phyloP scores from a whole-genome alignment of 2,888 invertebrate genomes.

The Cryptus armator region DNA sequence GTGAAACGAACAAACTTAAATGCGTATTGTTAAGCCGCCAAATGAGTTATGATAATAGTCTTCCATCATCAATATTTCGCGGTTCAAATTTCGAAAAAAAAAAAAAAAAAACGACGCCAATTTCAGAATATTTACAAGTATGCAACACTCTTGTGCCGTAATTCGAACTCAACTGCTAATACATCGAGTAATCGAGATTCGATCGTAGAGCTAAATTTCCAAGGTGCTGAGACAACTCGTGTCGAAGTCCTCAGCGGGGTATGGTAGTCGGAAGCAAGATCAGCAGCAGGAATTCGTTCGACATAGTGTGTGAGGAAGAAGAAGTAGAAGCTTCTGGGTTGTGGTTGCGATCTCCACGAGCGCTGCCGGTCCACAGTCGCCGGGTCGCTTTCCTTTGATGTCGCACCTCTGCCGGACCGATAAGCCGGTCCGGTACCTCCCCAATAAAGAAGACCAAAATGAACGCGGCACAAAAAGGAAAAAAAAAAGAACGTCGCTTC shows the following conservation, averaged over 20 bases:
- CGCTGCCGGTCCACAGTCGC: slow-evolving; percentile 31
- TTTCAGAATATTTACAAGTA: too few relatives aligned
- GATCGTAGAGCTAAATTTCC: not conserved
- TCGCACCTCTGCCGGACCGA: slow-evolving; percentile 68
- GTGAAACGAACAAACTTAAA: too few relatives aligned
- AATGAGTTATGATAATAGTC: too few relatives aligned
- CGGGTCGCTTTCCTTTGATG: slow-evolving; percentile 71
- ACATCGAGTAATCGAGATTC: not conserved
- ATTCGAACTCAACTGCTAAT: too few relatives aligned
- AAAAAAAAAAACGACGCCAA: too few relatives aligned
- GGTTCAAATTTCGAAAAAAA: too few relatives aligned
- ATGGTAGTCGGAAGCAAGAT: slow-evolving; percentile 50
- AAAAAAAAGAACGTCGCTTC: slow-evolving; percentile 50
- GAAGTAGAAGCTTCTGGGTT: slow-evolving; percentile 48
- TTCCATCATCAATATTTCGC: too few relatives aligned
- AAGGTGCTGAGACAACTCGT: not conserved
- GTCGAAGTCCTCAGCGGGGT: slow-evolving; percentile 1
- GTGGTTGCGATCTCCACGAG: slow-evolving; percentile 48
- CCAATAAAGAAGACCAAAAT: slow-evolving; percentile 70
- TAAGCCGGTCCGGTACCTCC: slow-evolving; percentile 66
- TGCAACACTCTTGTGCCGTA: too few relatives aligned
- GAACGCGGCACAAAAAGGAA: slow-evolving; percentile 54
- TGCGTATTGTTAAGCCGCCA: too few relatives aligned
- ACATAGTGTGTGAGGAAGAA: slow-evolving; percentile 38
- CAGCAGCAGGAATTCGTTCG: slow-evolving; percentile 39